Evolutionary conservation across 2,888 invertebrate genomes (phyloP).

Genomic region (Apocheima hispidaria): DNA sequence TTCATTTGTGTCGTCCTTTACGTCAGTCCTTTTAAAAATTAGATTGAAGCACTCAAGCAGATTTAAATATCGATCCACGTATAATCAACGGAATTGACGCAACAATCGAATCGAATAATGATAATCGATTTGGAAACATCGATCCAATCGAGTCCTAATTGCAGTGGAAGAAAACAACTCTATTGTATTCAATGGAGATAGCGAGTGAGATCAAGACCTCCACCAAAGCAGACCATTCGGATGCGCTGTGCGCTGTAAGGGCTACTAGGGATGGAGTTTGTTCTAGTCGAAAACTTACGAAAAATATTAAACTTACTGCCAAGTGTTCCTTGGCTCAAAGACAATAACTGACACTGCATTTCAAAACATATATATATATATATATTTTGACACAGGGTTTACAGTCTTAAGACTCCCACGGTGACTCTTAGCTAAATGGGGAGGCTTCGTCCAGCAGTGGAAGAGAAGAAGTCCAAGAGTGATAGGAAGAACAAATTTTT

Average conservation of each 20-base stretch:
- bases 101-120: conserved; percentile 14
- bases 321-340: too few species aligned
- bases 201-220: conserved; percentile 28
- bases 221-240: conserved; percentile 31
- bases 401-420: too few species aligned
- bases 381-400: too few species aligned
- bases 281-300: conserved; percentile 8
- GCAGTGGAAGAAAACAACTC: conserved; percentile 31
- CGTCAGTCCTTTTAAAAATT: conserved; percentile 6
- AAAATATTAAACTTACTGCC: neutral
- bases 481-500: too few species aligned
- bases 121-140: conserved; percentile 29
- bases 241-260: conserved; percentile 22
- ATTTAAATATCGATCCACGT: conserved; percentile 14
- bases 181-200: conserved; percentile 29
- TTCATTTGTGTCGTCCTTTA: neutral
- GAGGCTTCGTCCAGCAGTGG: too few species aligned
- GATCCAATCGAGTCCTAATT: conserved; percentile 35
- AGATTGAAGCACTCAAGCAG: conserved; percentile 7
- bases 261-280: conserved; percentile 10
- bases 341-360: too few species aligned
- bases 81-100: conserved; percentile 21
- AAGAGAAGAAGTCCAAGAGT: too few species aligned
- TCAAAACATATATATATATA: too few species aligned
- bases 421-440: too few species aligned